These are phyloP conservation scores for Anguilla rostrata DNA, from an alignment of 2,113 vertebrate species.

Conservation along the genomic window DNA sequence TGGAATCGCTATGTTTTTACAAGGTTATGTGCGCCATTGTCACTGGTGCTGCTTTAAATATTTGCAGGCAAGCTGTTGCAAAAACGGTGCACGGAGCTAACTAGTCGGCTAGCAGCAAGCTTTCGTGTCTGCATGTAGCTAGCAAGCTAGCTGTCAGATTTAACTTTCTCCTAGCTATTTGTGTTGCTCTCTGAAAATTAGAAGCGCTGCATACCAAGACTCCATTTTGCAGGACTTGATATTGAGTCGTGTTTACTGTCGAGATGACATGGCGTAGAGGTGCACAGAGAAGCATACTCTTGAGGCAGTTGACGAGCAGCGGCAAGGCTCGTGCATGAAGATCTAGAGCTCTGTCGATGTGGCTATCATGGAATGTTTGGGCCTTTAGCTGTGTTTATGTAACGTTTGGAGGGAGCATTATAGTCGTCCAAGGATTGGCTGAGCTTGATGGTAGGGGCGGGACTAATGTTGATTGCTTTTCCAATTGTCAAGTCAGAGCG, in stretches of 20 bases:
- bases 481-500: constrained; percentile 43
- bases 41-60: constrained; percentile 28
- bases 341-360: neutral
- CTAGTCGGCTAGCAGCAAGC: neutral
- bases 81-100: neutral
- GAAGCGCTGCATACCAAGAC: constrained; percentile 39
- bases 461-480: constrained; percentile 65
- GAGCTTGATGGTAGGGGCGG: constrained; percentile 76
- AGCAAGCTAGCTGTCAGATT: constrained; percentile 14
- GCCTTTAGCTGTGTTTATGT: constrained; percentile 57
- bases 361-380: constrained; percentile 43
- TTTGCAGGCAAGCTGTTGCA: neutral
- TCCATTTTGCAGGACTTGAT: constrained; percentile 66
- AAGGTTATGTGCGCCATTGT: constrained; percentile 52
- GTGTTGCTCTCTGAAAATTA: constrained; percentile 15
- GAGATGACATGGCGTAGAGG: constrained; percentile 60
- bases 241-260: constrained; percentile 57
- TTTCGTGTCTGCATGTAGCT: constrained; percentile 1
- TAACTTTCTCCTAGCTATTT: constrained; percentile 23
- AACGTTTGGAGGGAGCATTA: constrained; percentile 72
- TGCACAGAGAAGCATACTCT: constrained; percentile 20
- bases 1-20: constrained; percentile 44
- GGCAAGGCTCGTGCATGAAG: neutral
- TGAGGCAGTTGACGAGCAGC: neutral
- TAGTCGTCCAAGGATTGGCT: constrained; percentile 71